Evolutionary conservation across 2,888 invertebrate genomes (phyloP).

Genomic region (Invenusta paracnida): DNA sequence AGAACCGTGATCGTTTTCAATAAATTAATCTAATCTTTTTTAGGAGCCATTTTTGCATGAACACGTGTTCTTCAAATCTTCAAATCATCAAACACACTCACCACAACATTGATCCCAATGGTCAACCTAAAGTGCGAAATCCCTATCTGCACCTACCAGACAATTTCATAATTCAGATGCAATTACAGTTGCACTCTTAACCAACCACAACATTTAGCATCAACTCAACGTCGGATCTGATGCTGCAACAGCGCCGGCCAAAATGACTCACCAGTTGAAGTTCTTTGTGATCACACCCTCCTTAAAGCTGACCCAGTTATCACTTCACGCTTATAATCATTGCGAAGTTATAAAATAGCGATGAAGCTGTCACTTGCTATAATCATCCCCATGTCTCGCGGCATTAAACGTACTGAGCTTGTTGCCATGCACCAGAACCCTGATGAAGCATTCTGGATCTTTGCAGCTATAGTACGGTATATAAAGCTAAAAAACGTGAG

Average conservation of each 20-base stretch:
- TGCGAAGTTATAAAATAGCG: not conserved
- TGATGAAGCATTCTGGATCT: not conserved
- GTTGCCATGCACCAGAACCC: not conserved
- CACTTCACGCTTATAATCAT: not conserved
- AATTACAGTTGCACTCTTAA: not conserved
- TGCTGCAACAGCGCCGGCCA: not conserved
- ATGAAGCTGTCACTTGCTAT: not conserved
- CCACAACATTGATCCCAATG: not conserved
- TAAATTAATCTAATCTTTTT: not conserved
- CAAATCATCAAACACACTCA: not conserved
- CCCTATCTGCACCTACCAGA: not conserved
- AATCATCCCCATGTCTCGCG: not conserved
- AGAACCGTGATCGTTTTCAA: not conserved
- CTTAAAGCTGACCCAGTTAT: not conserved
- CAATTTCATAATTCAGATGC: not conserved
- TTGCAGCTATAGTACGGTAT: not conserved
- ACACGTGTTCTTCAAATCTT: not conserved
- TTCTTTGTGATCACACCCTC: no score
- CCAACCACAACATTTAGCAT: not conserved
- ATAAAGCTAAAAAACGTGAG: not conserved
- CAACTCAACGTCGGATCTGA: not conserved
- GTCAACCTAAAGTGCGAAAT: not conserved
- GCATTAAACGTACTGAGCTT: not conserved
- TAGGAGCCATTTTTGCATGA: not conserved
- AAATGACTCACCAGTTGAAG: not conserved